These are phyloP conservation scores for Perca fluviatilis DNA, from an alignment of 2,113 vertebrate genomes.

Conservation along the genomic window DNA sequence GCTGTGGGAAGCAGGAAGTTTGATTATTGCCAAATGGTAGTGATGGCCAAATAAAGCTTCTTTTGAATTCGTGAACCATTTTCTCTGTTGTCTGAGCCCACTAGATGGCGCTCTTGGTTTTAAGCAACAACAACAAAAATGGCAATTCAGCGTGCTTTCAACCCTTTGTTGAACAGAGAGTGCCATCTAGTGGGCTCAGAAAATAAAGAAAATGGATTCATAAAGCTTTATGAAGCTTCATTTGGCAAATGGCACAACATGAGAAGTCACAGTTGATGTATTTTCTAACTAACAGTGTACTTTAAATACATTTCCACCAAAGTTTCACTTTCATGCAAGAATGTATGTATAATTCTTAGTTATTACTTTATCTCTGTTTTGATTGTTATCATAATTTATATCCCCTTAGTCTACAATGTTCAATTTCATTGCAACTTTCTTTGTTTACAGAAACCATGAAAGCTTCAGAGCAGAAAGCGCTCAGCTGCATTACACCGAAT, in stretches of 20 bases:
- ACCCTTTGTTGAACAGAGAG: too few species aligned
- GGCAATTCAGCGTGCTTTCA: too few species aligned
- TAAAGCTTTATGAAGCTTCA: too few species aligned
- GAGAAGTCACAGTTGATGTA: background rate
- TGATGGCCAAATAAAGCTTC: too few species aligned
- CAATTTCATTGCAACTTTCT: background rate
- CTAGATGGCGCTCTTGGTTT: too few species aligned
- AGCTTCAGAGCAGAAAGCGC: background rate
- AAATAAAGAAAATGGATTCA: too few species aligned
- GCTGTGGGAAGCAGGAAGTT: background rate
- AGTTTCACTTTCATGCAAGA: background rate
- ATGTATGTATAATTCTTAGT: background rate
- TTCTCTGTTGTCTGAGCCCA: too few species aligned
- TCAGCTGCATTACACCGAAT: constrained; percentile 3
- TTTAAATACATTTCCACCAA: background rate
- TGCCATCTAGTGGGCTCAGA: too few species aligned
- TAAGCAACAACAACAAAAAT: too few species aligned
- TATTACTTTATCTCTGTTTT: background rate
- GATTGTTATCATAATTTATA: background rate
- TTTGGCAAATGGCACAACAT: background rate
- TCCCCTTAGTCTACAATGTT: background rate
- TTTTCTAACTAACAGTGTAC: background rate
- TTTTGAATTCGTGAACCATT: too few species aligned
- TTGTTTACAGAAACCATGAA: constrained; percentile 13
- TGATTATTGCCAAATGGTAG: background rate